Evolutionary conservation across 2,888 invertebrate genomes (phyloP).

Genomic region (Selenia dentaria): DNA sequence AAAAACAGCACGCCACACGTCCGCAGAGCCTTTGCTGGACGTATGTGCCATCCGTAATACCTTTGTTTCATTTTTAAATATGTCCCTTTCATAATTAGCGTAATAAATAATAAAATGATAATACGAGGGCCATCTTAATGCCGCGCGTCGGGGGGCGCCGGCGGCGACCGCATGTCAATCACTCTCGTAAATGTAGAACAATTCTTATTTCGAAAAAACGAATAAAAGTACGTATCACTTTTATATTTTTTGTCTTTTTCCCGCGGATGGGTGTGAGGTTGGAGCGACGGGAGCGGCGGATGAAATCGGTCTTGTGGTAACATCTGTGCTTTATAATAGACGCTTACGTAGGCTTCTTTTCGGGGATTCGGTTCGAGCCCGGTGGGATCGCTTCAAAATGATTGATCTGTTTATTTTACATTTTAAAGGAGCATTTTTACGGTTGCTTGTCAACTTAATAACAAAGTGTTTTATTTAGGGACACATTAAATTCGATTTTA

Average conservation of each 20-base stretch:
- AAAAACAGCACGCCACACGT: constrained; percentile 75
- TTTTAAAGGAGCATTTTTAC: constrained; percentile 84
- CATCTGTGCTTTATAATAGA: constrained; percentile 83
- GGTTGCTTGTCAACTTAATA: constrained; percentile 85
- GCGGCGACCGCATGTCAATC: constrained; percentile 83
- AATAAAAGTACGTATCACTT: constrained; percentile 77
- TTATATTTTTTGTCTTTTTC: constrained; percentile 68
- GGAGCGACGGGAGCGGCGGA: constrained; percentile 56
- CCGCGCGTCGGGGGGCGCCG: constrained; percentile 75
- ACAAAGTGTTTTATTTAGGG: constrained; percentile 82
- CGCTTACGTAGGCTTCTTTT: constrained; percentile 83
- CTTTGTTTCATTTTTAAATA: constrained; percentile 82
- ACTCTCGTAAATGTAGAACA: constrained; percentile 81
- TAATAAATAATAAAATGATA: constrained; percentile 85
- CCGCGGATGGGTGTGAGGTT: constrained; percentile 35
- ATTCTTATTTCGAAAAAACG: constrained; percentile 82
- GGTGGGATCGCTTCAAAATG: constrained; percentile 83
- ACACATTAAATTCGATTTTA: constrained; percentile 81
- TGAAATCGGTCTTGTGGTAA: constrained; percentile 76
- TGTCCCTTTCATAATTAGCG: constrained; percentile 80
- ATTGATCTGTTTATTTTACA: constrained; percentile 85
- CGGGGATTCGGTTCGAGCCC: constrained; percentile 77
- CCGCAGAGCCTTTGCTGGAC: constrained; percentile 69
- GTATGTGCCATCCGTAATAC: constrained; percentile 72
- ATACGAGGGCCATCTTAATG: constrained; percentile 78